These are phyloP conservation scores for Nymphicus hollandicus DNA, from an alignment of 2,113 vertebrate genomes.

Conservation along the genomic window DNA sequence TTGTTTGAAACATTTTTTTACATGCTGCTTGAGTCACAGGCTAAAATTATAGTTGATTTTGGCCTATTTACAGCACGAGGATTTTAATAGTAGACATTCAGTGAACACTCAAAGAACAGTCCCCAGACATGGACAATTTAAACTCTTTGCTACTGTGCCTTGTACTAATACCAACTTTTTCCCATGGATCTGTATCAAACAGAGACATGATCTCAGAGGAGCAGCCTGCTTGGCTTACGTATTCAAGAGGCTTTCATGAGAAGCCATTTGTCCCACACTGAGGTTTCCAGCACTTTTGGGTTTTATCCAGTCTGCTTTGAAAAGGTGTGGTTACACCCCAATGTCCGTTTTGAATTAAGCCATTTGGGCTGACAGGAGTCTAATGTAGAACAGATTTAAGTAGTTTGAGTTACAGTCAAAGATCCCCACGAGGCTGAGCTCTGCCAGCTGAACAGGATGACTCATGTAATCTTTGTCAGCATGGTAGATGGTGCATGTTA, in stretches of 20 bases:
- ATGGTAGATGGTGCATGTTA: neutral
- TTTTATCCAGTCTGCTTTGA: neutral
- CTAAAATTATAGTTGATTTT: slow-evolving; percentile 42
- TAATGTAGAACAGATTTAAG: slow-evolving; percentile 21
- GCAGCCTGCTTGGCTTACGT: neutral
- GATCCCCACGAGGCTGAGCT: neutral
- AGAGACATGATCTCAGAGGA: slow-evolving; percentile 15
- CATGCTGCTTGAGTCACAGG: neutral
- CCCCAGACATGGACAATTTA: slow-evolving; percentile 26
- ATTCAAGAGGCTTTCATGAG: neutral
- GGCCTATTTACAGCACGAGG: slow-evolving; percentile 25
- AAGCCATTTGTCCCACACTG: neutral
- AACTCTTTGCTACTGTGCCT: neutral
- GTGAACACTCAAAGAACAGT: neutral
- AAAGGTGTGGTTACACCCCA: neutral
- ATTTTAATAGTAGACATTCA: slow-evolving; percentile 9
- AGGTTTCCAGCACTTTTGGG: neutral
- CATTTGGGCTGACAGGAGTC: neutral
- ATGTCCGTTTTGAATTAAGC: neutral
- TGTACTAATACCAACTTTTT: slow-evolving; percentile 21
- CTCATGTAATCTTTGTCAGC: slow-evolving; percentile 33
- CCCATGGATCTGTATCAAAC: slow-evolving; percentile 44
- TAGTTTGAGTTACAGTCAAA: neutral
- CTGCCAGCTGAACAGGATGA: neutral
- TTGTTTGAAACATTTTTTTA: neutral